Evolutionary conservation across 2,113 vertebrate genomes (phyloP).

Genomic region (Hippoglossus stenolepis): DNA sequence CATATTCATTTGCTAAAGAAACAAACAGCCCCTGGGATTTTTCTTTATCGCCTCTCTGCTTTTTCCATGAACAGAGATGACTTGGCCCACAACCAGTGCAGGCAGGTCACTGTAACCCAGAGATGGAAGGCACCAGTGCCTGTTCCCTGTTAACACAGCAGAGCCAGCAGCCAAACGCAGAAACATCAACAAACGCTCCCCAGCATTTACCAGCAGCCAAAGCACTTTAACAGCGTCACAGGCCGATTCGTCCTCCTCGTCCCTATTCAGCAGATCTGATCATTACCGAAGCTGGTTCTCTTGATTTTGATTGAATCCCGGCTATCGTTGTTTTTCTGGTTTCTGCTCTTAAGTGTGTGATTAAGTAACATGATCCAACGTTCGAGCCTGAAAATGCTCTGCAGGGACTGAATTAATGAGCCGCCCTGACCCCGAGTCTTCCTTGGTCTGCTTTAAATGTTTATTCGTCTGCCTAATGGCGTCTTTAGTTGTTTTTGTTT

Average conservation of each 20-base stretch:
- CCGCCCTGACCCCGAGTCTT: slow-evolving; percentile 2
- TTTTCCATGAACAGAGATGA: slow-evolving; percentile 65
- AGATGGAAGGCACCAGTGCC: slow-evolving; percentile 67
- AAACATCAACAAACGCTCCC: slow-evolving; percentile 67
- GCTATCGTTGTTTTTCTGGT: neutral
- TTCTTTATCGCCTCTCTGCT: slow-evolving; percentile 58
- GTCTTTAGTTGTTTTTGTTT: neutral
- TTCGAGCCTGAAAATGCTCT: slow-evolving; percentile 20
- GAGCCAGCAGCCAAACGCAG: slow-evolving; percentile 52
- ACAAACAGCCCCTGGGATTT: slow-evolving; percentile 40
- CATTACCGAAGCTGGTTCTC: neutral
- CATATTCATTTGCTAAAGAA: slow-evolving; percentile 15
- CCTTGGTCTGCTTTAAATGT: slow-evolving; percentile 16
- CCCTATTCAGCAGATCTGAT: neutral
- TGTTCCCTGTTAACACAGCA: slow-evolving; percentile 63
- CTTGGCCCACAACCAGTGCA: slow-evolving; percentile 69
- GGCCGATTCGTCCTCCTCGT: neutral
- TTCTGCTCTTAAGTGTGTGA: neutral
- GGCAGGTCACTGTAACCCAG: slow-evolving; percentile 83
- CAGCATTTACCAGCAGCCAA: slow-evolving; percentile 31
- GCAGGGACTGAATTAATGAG: slow-evolving; percentile 15
- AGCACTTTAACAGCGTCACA: slow-evolving; percentile 32
- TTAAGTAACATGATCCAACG: neutral
- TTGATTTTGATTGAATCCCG: neutral
- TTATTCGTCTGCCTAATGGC: slow-evolving; percentile 6